Evolutionary conservation across 2,888 invertebrate genomes (phyloP), one percentile per base, ranked within the genome.

Genomic region (Eupithecia pulchellata): DNA sequence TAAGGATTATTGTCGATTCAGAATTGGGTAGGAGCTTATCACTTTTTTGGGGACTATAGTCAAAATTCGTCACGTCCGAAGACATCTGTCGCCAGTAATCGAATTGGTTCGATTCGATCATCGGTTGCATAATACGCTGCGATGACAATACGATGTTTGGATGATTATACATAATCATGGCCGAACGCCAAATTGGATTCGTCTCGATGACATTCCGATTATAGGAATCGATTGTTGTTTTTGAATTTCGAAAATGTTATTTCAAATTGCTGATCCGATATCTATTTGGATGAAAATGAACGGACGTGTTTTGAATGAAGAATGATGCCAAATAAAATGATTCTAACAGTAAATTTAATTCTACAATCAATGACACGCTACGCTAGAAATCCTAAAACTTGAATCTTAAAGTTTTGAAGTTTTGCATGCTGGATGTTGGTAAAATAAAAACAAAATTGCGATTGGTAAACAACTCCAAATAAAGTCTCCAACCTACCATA

Each of bases 41-140:
- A 77, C 78, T 71, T 86, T 82, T 81, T 83, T 79, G 78, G 79
- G 75, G 76, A 82, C 82, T 86, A 88, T 88, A 85, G 89, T 89
- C 89, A 81, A 93, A 93, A 94, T 93, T 94, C 93, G 93, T 94
- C 93, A 94, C 93, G 93, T 93, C 89, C 90, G 84, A 88, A 86
- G 90, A 93, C 93, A 94, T 93, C 93, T 94, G 93, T 94, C 93
- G 93, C 89, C 89, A 81, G 86, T 92, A 92, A 93, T 93, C 91
- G 93, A 92, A 89, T 88, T 84, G 87, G 82, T 84, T 87, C 84
- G 89, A 87, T 88, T 87, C 89, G 87, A 87, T 89, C 83, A 84
- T 86, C 86, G 84, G 87, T 93, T 93, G 92, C 92, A 91, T 92
- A 92, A 94, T 93, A 92, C 89, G 89, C 86, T 85, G 84, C 91